Evolutionary conservation across 2,888 invertebrate species (phyloP), one percentile per base, ranked within the genome.

Genomic region (Abrostola tripartita): DNA sequence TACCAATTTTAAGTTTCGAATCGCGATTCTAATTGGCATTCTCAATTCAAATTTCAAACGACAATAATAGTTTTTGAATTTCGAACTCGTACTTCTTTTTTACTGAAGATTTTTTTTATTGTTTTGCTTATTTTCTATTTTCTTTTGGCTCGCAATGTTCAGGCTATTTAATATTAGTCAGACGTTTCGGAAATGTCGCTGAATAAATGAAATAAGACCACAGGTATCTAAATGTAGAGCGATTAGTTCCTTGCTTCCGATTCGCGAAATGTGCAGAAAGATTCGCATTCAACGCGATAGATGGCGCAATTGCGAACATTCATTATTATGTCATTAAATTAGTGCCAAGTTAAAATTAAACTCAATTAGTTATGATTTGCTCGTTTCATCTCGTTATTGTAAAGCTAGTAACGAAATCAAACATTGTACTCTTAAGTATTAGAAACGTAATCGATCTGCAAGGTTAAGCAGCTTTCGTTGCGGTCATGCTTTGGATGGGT

Each of bases 281-380:
- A 4, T 71, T 57, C n/a, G 11, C 9, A 0, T 2, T 6, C 8
- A 2, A 0, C n/a, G 52, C 37, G 14, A 58, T 54, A 70, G 70
- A 71, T 71, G 70, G 67, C 70, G 51, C 35, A 67, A 37, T 53
- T 51, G 6, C 0, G 6, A 53, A 36, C 11, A 10, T 6, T 54
- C 24, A n/a, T 8, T 2, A 42, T n/a, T 2, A 42, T n/a, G 2
- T 6, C n/a, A 9, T 36, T 36, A 36, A 36, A 41, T n/a, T 11
- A 5, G 9, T 9, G 35, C 8, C 0, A 9, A 47, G 44, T 24
- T 47, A 47, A 9, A 47, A 47, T 24, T 47, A 9, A 53, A 36
- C 8, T 9, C 9, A 36, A 36, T 24, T 47, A 47, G 44, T 9
- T 24, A 24, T 24, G 44, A 47, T 47, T 24, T 24, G 24, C 24